These are phyloP conservation scores for Rousettus leschenaultii DNA, from an alignment of 2,113 vertebrate genomes.

Conservation along the genomic window DNA sequence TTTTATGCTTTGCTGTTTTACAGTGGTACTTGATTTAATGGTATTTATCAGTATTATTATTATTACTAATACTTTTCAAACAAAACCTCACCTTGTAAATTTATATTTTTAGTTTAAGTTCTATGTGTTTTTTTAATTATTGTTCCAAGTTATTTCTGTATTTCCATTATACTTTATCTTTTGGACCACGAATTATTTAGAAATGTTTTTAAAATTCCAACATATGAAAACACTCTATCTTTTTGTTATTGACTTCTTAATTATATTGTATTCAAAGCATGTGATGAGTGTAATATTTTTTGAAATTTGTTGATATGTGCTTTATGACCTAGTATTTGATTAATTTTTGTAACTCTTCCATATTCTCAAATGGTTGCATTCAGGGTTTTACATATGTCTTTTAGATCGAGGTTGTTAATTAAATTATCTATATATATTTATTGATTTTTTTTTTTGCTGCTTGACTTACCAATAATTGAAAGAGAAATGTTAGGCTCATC, in stretches of 20 bases:
- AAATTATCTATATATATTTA: background rate
- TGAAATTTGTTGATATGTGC: background rate
- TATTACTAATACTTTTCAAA: background rate
- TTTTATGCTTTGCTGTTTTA: background rate
- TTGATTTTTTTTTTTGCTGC: background rate
- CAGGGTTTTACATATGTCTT: background rate
- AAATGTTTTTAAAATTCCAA: conserved; percentile 8
- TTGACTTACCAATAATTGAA: background rate
- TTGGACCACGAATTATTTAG: background rate
- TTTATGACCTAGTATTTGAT: background rate
- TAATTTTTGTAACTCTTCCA: background rate
- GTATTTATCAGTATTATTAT: background rate
- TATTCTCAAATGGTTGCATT: background rate
- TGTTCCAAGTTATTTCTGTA: background rate
- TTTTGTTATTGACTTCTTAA: background rate
- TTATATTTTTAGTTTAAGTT: background rate
- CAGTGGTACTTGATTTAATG: background rate
- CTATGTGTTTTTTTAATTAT: background rate
- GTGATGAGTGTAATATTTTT: background rate
- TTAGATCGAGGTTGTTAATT: background rate
- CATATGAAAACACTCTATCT: background rate
- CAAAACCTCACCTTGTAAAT: background rate
- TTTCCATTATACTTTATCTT: background rate
- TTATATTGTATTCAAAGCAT: background rate
- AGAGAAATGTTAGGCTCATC: background rate